A percentile compares a stretch with the other conserved stretches of the same genome.
Evolutionary conservation across 2,797 vertebrate genomes (phyloP).

Genomic region (Peromyscus eremicus): DNA sequence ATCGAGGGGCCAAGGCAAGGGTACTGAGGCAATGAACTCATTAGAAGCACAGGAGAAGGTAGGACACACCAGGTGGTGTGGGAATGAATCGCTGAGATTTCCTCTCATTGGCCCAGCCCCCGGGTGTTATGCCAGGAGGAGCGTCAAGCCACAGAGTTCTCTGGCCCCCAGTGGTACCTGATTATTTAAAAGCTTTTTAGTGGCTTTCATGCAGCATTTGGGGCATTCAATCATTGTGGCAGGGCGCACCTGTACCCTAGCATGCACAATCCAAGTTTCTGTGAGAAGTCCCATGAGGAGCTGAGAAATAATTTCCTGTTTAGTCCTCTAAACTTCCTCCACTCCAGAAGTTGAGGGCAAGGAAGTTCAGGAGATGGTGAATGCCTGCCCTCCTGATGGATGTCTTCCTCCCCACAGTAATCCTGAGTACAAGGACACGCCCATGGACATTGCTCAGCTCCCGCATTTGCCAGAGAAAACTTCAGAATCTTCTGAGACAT

Average conservation of each 20-base stretch:
- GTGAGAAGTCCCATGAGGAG: conserved; percentile 72
- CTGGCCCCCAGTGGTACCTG: conserved; percentile 72
- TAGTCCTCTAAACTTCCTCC: conserved; percentile 73
- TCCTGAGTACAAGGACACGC: conserved; percentile 97
- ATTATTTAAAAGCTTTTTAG: conserved; percentile 82
- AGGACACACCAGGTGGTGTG: background rate
- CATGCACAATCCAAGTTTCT: conserved; percentile 67
- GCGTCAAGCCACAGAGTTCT: conserved; percentile 69
- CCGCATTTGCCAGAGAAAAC: conserved; percentile 98
- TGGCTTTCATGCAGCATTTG: conserved; percentile 70
- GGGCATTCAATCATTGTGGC: conserved; percentile 66
- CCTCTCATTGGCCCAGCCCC: background rate
- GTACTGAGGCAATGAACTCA: conserved; percentile 40
- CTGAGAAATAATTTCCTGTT: conserved; percentile 71
- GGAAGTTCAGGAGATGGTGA: conserved; percentile 56
- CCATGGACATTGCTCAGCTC: conserved; percentile 98
- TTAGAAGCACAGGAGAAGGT: conserved; percentile 10
- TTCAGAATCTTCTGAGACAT: conserved; percentile 97
- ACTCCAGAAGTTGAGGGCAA: conserved; percentile 70
- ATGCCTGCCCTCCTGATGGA: conserved; percentile 57
- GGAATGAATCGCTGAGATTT: conserved; percentile 23
- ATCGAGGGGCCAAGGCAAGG: conserved; percentile 33
- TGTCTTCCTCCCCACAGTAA: conserved; percentile 89
- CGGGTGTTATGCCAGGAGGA: conserved; percentile 62
- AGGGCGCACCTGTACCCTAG: conserved; percentile 50